Conservation (phyloP, 2,888 invertebrate genomes). For the Caenorhabditis angaria region DNA sequence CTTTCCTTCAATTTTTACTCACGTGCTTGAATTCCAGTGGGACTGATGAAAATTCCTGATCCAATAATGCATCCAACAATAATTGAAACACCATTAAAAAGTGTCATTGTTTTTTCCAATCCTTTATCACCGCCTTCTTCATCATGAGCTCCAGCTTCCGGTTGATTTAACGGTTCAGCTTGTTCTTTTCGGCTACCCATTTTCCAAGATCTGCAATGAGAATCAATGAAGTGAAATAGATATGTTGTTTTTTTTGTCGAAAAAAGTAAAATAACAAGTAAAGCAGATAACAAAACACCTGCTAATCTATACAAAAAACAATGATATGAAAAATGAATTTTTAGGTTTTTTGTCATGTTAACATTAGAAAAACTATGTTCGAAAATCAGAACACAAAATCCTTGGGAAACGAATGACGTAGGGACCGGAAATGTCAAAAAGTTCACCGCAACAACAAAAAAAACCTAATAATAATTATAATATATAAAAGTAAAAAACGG, state of each 20-base stretch:
- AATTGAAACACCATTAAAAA: slow-evolving; percentile 70
- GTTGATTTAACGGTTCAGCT: slow-evolving; percentile 33
- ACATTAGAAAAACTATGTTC: not conserved
- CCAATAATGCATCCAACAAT: slow-evolving; percentile 71
- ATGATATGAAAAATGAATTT: not conserved
- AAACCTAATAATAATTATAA: not conserved
- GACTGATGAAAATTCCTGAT: slow-evolving; percentile 68
- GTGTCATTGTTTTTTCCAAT: slow-evolving; percentile 62
- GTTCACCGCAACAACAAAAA: too few species aligned
- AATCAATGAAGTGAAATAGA: not conserved
- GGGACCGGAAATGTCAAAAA: not conserved
- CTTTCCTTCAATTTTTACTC: slow-evolving; percentile 13
- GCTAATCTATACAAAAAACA: slow-evolving; percentile 9
- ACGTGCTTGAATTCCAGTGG: slow-evolving; percentile 70
- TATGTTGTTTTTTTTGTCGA: not conserved
- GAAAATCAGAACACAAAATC: not conserved
- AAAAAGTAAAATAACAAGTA: not conserved
- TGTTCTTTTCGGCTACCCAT: slow-evolving; percentile 36
- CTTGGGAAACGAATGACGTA: not conserved
- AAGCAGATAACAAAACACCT: slow-evolving; percentile 2
- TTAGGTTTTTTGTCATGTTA: not conserved
- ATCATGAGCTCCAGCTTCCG: slow-evolving; percentile 23
- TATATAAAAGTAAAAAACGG: not conserved
- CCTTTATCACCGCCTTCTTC: slow-evolving; percentile 34
- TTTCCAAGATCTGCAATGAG: too few species aligned